Evolutionary conservation across 2,888 invertebrate genomes (phyloP), one percentile per base, ranked within the genome.

Genomic region (Drosophila conformis): DNA sequence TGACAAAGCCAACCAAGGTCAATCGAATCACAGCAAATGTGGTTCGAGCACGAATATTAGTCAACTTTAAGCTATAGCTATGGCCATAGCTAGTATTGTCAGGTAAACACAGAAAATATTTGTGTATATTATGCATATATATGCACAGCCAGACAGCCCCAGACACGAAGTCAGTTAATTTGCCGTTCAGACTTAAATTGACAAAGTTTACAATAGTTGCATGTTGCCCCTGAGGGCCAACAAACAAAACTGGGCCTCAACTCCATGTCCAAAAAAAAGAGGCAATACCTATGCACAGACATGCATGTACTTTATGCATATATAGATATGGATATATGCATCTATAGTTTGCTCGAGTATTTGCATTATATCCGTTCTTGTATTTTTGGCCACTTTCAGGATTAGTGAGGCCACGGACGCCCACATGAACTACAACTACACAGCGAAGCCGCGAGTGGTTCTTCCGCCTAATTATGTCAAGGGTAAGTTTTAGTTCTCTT

Each of bases 391-490:
- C 56, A 72, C 58, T 92, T 92, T 67, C 82, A 93, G 93, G 91
- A 89, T 92, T 83, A 90, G 91, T 85, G 92, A 92, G 85, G 91
- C 91, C 90, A 90, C 92, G 78, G 93, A 93, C 89, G 91, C 93
- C 86, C 94, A 94, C 90, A 93, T 94, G 89, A 95, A 95, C 91
- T 95, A 95, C 91, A 95, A 95, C 92, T 95, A 95, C 90, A 95
- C 95, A 69, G 92, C 95, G 75, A 95, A 95, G 91, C 95, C 96
- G 18, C 94, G 95, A 83, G 95, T 96, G 69, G 95, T 96, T 76
- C 92, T 96, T 79, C 96, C 96, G 40, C 95, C 96, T 90, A 95
- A 95, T 93, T 96, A 96, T 94, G 95, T 96, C 69, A 96, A 96
- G 95, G 96, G 96, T 96, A 94, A 90, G 92, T 87, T 57, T 7